Evolutionary conservation across 2,888 invertebrate genomes (phyloP), one percentile per base, ranked within the genome.

Genomic region (Amphipoea lucens): DNA sequence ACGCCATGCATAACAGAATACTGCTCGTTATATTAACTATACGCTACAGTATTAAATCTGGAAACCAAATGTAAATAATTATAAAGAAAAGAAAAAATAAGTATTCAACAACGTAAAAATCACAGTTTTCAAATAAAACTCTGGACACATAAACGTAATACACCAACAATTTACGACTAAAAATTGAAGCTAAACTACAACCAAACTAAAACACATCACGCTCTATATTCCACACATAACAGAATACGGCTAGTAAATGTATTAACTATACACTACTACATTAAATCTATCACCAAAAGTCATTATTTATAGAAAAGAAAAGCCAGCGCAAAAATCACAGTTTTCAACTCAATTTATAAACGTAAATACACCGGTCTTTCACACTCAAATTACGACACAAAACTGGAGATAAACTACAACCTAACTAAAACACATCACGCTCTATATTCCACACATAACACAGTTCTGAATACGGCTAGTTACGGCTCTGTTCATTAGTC

Each of bases 401-500:
- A 79, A 40, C 40, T 45, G 4, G 14, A 29, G 3, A 20, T 29
- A 40, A 72, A 71, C 23, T 45, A 45, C 42, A 23, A 17, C 45
- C 54, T 17, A 82, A 67, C 85, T 73, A n/a, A 80, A 82, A 66
- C 36, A 82, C 54, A 71, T 36, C 14, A 48, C 67, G 29, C 45
- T 73, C 72, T 66, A 54, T 87, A 84, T 84, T 75, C 76, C 45
- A 63, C 29, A 71, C 63, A 68, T 77, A 86, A 75, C 87, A 36
- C 5, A 51, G 80, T 69, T 68, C 79, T 88, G 89, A 88, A 88
- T 89, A 82, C 86, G 2, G 86, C 89, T 88, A 82, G 88, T 88
- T 88, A 89, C 89, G n/a, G 57, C 70, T 48, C 29, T 14, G 82
- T 88, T 89, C 89, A 88, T 88, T 88, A 88, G 89, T 79, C 78